Evolutionary conservation across 2,888 invertebrate species (phyloP), one percentile per base, ranked within the genome.

Genomic region (Tolmerus cingulatus): DNA sequence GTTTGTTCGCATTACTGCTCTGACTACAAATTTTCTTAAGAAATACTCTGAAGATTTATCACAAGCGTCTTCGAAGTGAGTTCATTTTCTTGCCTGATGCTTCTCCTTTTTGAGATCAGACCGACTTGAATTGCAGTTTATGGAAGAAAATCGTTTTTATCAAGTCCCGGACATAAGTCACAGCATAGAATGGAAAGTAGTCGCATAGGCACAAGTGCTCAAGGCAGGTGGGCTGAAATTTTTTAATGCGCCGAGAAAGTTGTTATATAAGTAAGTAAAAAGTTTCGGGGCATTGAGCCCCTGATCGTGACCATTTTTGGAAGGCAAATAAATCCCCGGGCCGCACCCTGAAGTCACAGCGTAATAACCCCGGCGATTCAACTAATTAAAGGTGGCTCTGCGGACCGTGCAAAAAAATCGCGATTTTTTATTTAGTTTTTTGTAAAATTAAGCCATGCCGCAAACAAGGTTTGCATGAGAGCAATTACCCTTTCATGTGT

Each of bases 401-500:
- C 7, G 81, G 40, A 0, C 34, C 34, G 27, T 23, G 51, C 79
- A 14, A 66, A 66, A 66, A 66, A 27, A 51, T 81, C 81, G 81
- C 81, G 51, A 81, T 51, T 30, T 3, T 30, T 30, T 51, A n/a
- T n/a, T n/a, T n/a, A n/a, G n/a, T 30, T 81, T 30, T 55, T 34
- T 81, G 14, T 51, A 51, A 81, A 81, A 81, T 55, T 30, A 81
- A n/a, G 27, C 30, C 81, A 46, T 19, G 81, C 12, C 23, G 46
- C 23, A 81, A 81, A 81, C 81, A 43, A 81, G 81, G n/a, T 8
- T 81, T 81, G 55, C 81, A 55, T 81, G 81, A 51, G 27, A 30
- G 55, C 51, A 81, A 81, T 81, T 81, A 81, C 43, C 79, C 55
- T 81, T 81, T 81, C 55, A 81, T 81, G 43, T 34, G 55, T 81